Base-by-base conservation (phyloP, 1,140 invertebrate genomes). In the Diorhabda elongata region DNA sequence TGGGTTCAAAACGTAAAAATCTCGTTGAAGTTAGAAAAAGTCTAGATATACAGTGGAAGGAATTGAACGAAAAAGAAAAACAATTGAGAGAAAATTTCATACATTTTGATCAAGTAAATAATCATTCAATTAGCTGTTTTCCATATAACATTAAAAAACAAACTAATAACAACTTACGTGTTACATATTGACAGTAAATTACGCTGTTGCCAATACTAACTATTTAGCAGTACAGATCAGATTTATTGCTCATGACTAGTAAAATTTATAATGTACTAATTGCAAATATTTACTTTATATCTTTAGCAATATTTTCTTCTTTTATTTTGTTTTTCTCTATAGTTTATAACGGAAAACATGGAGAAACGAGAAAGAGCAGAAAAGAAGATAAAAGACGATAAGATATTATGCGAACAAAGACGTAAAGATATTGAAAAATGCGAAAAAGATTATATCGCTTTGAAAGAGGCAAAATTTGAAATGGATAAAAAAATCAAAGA, bases 331-430 rank as follows among this genome's bases (percentile, higher is more conserved):
- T 56, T 11, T n/a, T 45, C 8, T 61, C 8, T 45, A 4, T 60
- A 74, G 73, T 73, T 71, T 60, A 56, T 69, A 7, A 72, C 64
- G 43, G 70, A 74, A 57, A 73, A 73, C 47, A 62, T 68, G 9
- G 71, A 71, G 45, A 74, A 73, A 52, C 60, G 66, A 60, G 68
- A 64, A 11, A 67, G 72, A 61, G 70, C 73, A 3, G 64, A 70
- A 61, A 67, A 68, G 56, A 73, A 73, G 47, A 69, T 73, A 8
- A 52, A 47, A n/a, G 74, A 73, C 3, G 70, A 71, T 11, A 52
- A 43, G 41, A 43, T 9, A 7, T 9, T 73, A 7, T 11, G 52
- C 45, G 43, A 61, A 8, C 66, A 67, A 52, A 67, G 67, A 56
- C 44, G 61, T 3, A 26, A 26, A 5, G 69, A 70, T 44, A 73